These are phyloP conservation scores for Anarsia innoxiella DNA, from an alignment of 2,888 invertebrate species.

Conservation along the genomic window DNA sequence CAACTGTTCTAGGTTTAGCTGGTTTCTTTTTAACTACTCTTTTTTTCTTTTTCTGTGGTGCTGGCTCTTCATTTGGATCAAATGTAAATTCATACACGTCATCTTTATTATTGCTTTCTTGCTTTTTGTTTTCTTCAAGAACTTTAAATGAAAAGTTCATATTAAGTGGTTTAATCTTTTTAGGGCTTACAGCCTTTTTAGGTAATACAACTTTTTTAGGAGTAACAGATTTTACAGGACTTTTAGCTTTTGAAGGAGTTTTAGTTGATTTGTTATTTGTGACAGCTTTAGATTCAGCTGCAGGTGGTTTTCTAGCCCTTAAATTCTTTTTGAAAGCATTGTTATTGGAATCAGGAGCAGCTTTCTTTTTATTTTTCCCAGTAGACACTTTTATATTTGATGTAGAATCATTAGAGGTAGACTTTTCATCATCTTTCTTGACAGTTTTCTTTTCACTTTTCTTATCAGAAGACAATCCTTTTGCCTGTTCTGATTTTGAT, in stretches of 20 bases:
- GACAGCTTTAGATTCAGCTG: neutral
- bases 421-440: too few species aligned
- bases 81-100: slow-evolving; percentile 68
- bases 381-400: neutral
- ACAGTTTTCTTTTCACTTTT: neutral
- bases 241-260: too few species aligned
- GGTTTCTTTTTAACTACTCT: slow-evolving; percentile 36
- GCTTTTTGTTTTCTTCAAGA: slow-evolving; percentile 36
- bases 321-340: slow-evolving; percentile 5
- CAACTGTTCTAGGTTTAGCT: slow-evolving; percentile 37
- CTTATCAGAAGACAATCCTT: neutral
- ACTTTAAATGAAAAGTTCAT: slow-evolving; percentile 41
- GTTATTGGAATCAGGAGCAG: slow-evolving; percentile 3
- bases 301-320: slow-evolving; percentile 3
- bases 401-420: too few species aligned
- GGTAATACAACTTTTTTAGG: too few species aligned
- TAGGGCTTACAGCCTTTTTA: slow-evolving; percentile 4
- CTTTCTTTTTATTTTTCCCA: neutral
- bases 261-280: too few species aligned
- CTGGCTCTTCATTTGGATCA: slow-evolving; percentile 62
- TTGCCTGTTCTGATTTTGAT: slow-evolving; percentile 1
- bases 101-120: slow-evolving; percentile 30
- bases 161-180: slow-evolving; percentile 23
- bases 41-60: slow-evolving; percentile 57
- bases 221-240: too few species aligned